phyloP scores from a whole-genome alignment of 2,888 invertebrate genomes.

The Drosophila cognata region DNA sequence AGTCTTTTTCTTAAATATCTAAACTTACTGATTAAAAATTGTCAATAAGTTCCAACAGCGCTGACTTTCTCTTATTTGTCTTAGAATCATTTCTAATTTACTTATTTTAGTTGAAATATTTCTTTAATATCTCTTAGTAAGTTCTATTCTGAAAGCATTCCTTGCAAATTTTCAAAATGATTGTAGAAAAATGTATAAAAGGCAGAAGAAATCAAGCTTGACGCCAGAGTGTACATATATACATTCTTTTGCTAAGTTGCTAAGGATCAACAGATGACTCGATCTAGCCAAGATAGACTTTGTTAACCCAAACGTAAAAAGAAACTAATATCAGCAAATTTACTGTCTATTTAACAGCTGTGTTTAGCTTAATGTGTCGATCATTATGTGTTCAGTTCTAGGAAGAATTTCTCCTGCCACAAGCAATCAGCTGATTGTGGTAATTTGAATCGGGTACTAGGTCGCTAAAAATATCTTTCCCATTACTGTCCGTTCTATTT shows the following conservation, averaged over 20 bases:
- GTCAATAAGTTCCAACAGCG: neutral
- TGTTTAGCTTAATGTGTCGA: neutral
- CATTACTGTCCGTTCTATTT: neutral
- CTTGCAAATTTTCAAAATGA: neutral
- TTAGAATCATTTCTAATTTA: neutral
- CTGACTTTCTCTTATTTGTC: neutral
- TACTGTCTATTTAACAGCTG: neutral
- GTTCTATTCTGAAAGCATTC: neutral
- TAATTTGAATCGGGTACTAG: neutral
- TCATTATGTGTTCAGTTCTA: neutral
- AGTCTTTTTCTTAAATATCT: neutral
- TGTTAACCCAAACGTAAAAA: neutral
- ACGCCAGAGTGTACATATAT: neutral
- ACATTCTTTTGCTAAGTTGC: neutral
- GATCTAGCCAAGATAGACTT: neutral
- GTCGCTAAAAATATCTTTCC: neutral
- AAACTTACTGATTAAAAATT: neutral
- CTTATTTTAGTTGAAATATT: neutral
- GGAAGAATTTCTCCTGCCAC: neutral
- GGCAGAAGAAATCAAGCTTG: rapidly evolving
- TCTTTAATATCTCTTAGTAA: neutral
- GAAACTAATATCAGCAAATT: neutral
- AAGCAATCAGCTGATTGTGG: neutral
- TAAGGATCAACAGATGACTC: neutral
- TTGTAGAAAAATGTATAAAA: neutral